Base-by-base conservation (phyloP, 2,888 invertebrate genomes). In the Nomada fucata region DNA sequence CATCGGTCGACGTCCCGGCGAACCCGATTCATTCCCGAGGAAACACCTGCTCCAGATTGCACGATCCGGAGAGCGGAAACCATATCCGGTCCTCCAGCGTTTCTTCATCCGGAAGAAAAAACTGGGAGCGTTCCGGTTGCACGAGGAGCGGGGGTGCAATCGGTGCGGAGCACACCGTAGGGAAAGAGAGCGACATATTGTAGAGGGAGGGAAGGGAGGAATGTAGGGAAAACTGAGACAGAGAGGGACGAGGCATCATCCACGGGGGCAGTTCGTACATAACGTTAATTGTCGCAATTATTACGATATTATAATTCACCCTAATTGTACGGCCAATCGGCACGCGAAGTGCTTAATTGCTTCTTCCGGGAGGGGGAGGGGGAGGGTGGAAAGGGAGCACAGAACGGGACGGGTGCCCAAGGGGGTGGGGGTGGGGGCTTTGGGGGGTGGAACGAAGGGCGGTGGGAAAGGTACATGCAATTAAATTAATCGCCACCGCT, bases 281-380 rank as follows among this genome's bases (percentile, higher is more conserved):
- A 85, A 87, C 86, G 88, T 82, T 91, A 92, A 92, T 91, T 90
- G 90, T 90, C 84, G 89, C 88, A 90, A 90, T 91, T 92, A 90
- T 87, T 86, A 86, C 88, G 89, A 89, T 89, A 90, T 91, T 90
- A 90, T 90, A 91, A 91, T 91, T 90, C 88, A 82, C 86, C 86
- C 85, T 91, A 91, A 91, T 91, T 91, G 90, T 90, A 70, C 86
- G 85, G 87, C 88, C 90, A 91, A 91, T 91, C 89, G 88, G 88
- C 87, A 85, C 82, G 79, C 87, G 79, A 86, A 92, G 92, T 87
- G 88, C 89, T 89, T 91, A 91, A 92, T 91, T 91, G 89, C 88
- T 85, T 85, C 86, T 88, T 84, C 81, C 81, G 71, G 72, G 76
- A 1, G 23, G 53, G 20, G 68, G 76, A 2, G 74, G 73, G 52